Conservation (phyloP, 2,113 vertebrate species). For the Hipposideros armiger region DNA sequence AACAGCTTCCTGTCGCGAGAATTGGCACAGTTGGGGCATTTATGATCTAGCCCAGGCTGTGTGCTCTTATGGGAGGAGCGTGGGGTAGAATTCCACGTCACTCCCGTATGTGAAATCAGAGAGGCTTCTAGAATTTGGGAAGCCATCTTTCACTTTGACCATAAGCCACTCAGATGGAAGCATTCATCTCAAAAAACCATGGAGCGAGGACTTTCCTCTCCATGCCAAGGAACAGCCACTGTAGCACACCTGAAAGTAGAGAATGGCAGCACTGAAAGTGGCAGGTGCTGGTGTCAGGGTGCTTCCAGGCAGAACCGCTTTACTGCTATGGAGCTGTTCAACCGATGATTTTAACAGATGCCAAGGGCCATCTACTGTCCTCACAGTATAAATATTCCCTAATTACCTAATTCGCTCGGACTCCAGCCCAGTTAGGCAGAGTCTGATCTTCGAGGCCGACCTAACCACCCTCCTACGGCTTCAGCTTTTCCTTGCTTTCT, state of each 20-base stretch:
- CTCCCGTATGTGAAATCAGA: not conserved
- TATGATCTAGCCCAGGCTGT: not conserved
- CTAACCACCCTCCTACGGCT: not conserved
- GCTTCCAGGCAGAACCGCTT: not conserved
- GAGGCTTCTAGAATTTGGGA: not conserved
- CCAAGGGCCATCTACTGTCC: fast-evolving
- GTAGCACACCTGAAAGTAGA: not conserved
- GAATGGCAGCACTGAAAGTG: not conserved
- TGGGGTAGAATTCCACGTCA: not conserved
- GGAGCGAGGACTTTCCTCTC: not conserved
- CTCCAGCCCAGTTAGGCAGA: slow-evolving; percentile 43
- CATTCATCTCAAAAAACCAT: not conserved
- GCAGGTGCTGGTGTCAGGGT: fast-evolving
- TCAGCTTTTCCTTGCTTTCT: slow-evolving; percentile 41
- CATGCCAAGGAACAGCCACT: not conserved
- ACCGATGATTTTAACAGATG: not conserved
- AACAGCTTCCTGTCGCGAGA: not conserved
- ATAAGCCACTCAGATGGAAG: not conserved
- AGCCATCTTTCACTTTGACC: not conserved
- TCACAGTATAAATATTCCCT: slow-evolving; percentile 22
- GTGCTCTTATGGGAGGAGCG: not conserved
- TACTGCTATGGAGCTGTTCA: not conserved
- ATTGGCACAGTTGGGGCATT: not conserved
- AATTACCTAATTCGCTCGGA: slow-evolving; percentile 11
- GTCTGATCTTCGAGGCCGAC: not conserved